Base-by-base conservation (phyloP, 2,797 vertebrate species). In the Galaxias olidus region DNA sequence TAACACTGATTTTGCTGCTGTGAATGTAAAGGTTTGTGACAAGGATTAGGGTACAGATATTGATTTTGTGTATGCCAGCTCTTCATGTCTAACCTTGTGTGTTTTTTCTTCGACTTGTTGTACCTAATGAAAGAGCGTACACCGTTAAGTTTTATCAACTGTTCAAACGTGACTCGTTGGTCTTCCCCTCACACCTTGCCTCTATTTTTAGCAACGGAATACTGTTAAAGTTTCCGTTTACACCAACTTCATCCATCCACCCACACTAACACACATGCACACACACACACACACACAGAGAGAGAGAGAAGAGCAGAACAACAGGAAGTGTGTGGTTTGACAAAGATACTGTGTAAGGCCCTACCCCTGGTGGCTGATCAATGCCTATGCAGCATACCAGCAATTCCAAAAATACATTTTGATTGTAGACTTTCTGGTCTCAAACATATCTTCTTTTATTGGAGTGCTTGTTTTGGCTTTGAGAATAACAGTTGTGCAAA, bases 141-240 rank as follows among this genome's bases (percentile, higher is more conserved):
- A 10, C 15, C 8, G 15, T 57, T 14, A n/a, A n/a, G 45, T 41
- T 47, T 60, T 48, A 19, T 41, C 50, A 6, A 51, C 63, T 45
- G 41, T 15, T 30, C 59, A n/a, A n/a, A 44, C 66, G 47, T 52
- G 12, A 66, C 53, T 17, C 12, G 8, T 6, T 52, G 48, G 59
- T 62, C 6, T 43, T 13, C n/a, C 30, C 56, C 20, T 43, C 61
- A 50, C 59, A 47, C 81, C 82, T 71, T 85, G 69, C 17, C 11
- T 82, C 91, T 96, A 94, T 94, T 94, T 94, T 93, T 93, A 94
- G 92, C 86, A 44, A 14, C 63, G 66, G 58, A 72, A 77, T 87
- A 79, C 85, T 60, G 73, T 81, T 79, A 91, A 92, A 93, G 76
- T 96, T 96, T 95, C 93, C 94, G 91, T 88, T 87, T 89, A 87